Conservation (phyloP, 2,113 vertebrate species). For the Epinephelus lanceolatus region DNA sequence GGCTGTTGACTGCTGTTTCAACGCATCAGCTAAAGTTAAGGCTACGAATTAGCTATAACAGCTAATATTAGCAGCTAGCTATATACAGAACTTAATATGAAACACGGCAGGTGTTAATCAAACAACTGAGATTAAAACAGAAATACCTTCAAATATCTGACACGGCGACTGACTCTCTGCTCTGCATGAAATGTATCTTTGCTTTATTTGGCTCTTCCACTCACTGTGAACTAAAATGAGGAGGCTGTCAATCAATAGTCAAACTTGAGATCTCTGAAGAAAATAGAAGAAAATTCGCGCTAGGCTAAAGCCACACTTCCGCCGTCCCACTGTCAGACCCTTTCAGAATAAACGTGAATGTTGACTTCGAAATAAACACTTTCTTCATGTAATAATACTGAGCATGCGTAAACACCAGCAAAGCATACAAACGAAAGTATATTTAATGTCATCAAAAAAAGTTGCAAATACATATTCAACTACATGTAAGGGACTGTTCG, state of each 20-base stretch:
- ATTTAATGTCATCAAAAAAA: background rate
- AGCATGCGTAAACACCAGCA: background rate
- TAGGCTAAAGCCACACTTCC: slow-evolving; percentile 54
- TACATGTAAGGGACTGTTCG: too few species aligned
- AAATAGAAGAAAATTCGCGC: slow-evolving; percentile 59
- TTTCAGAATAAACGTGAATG: slow-evolving; percentile 58
- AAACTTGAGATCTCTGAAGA: slow-evolving; percentile 28
- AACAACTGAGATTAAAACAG: background rate
- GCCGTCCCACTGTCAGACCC: background rate
- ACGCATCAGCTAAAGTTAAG: slow-evolving; percentile 19
- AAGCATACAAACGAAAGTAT: background rate
- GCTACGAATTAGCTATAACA: background rate
- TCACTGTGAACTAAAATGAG: background rate
- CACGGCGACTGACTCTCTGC: background rate
- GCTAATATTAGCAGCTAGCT: slow-evolving; percentile 53
- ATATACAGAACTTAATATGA: background rate
- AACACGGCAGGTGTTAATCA: background rate
- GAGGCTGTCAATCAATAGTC: background rate
- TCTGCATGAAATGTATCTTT: background rate
- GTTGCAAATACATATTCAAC: background rate
- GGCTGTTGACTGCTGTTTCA: background rate
- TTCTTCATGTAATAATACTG: background rate
- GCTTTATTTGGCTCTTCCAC: background rate
- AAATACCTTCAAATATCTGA: background rate
- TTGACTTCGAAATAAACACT: background rate